phyloP scores from a whole-genome alignment of 2,888 invertebrate genomes.

The Drosophila birchii region DNA sequence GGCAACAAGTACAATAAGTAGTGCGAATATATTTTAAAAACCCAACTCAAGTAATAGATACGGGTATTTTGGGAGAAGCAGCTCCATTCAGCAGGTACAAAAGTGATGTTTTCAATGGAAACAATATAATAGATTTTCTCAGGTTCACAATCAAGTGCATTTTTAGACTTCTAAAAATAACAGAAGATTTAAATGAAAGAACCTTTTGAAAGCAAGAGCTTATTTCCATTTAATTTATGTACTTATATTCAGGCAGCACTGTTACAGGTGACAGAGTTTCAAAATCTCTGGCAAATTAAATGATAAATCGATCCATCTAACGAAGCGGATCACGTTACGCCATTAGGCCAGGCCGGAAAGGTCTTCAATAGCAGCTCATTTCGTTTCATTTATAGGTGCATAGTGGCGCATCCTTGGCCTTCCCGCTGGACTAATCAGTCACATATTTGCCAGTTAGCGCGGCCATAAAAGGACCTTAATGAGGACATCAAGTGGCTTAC shows the following conservation, averaged over 20 bases:
- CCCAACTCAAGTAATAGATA: background rate
- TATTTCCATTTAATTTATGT: background rate
- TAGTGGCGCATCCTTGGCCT: constrained; percentile 33
- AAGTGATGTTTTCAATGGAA: background rate
- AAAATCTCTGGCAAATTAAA: constrained; percentile 11
- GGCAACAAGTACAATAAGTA: constrained; percentile 12
- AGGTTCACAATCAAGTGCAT: background rate
- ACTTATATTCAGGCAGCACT: background rate
- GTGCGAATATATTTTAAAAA: background rate
- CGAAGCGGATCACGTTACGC: constrained; percentile 32
- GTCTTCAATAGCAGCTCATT: constrained; percentile 15
- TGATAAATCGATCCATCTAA: constrained; percentile 32
- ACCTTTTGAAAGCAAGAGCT: too few relatives aligned
- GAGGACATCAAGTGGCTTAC: constrained; percentile 80
- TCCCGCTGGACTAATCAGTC: constrained; percentile 69
- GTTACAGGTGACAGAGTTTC: background rate
- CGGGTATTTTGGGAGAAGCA: background rate
- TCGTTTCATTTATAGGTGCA: constrained; percentile 29
- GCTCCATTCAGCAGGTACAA: background rate
- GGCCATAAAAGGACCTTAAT: constrained; percentile 75
- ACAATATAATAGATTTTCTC: background rate
- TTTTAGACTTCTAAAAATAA: background rate
- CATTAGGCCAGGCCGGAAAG: constrained; percentile 20
- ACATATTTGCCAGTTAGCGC: constrained; percentile 74
- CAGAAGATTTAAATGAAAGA: background rate